Evolutionary conservation across 1,140 invertebrate species (phyloP), one percentile per base, ranked within the genome.

Genomic region (Pseudoatta argentina): DNA sequence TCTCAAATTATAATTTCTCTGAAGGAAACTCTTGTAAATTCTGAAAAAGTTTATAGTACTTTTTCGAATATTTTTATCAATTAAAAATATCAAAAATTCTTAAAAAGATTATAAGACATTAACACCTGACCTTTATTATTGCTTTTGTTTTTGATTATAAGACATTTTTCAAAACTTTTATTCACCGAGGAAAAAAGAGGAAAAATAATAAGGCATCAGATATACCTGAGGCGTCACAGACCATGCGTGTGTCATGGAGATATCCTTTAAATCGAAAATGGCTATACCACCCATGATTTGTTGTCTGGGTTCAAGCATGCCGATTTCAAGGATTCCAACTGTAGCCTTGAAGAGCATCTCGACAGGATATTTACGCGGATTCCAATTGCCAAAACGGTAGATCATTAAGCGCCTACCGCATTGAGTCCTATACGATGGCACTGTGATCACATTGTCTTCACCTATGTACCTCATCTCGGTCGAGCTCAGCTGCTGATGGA

Each of bases 241-340:
- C 96, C 97, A 97, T 0, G 96, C 96, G 87, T 98, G 97, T 57
- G 96, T 94, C 86, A 97, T 95, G 0, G 96, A 96, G 55, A 98
- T 96, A 64, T 97, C 96, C 85, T 96, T 96, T 7, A 98, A 92
- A 93, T 98, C 97, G 79, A 98, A 98, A 39, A 98, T 96, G 7
- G 96, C 97, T 7, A 97, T 95, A 1, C 97, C 97, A 0, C 97
- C 97, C 4, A 97, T 93, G n/a, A 98, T 96, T 93, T 98, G 97
- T 0, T 96, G 96, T 14, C 96, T 95, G 1, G 96, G 97, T 91
- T 98, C 97, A 69, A 98, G 86, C 34, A 97, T 95, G 0, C 97
- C 97, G 2, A 98, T 92, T 91, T 98, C 97, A 12, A 98, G 92
- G 18, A 97, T 95, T 39, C 97, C 94, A 39, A 98, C 95, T 0